phyloP scores from a whole-genome alignment of 2,797 vertebrate genomes.

The Mus caroli region DNA sequence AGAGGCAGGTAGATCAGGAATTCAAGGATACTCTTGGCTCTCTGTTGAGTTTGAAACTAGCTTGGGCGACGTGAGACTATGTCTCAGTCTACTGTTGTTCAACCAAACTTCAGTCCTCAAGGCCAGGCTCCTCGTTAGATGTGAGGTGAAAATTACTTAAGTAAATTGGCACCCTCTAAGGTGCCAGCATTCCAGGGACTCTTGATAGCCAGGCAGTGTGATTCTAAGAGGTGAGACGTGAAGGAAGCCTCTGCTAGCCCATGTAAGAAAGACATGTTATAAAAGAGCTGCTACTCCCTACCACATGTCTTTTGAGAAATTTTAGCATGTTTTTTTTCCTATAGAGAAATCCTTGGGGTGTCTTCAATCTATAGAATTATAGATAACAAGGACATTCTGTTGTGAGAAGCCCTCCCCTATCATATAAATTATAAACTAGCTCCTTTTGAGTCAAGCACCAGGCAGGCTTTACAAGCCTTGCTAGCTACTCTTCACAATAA shows the following conservation, averaged over 20 bases:
- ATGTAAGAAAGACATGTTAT: background rate
- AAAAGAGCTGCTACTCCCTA: background rate
- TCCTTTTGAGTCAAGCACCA: constrained; percentile 45
- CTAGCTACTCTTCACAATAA: constrained; percentile 14
- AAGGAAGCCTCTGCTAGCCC: background rate
- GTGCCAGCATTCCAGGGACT: background rate
- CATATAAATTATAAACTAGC: constrained; percentile 6
- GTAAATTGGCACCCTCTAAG: background rate
- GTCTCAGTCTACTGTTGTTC: background rate
- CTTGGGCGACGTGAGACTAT: background rate
- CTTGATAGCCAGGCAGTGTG: background rate
- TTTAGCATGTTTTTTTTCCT: background rate
- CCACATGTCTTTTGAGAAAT: background rate
- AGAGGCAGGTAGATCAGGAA: background rate
- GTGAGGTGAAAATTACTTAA: background rate
- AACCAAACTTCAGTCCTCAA: background rate
- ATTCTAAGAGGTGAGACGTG: background rate
- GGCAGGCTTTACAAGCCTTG: background rate
- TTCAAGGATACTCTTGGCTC: background rate
- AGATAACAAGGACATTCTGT: background rate
- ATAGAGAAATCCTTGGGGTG: background rate
- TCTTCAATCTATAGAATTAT: background rate
- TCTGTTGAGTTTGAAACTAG: background rate
- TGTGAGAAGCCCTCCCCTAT: background rate
- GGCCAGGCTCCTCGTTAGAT: background rate